Evolutionary conservation across 2,888 invertebrate species (phyloP), one percentile per base, ranked within the genome.

Genomic region (Apodemia hepburni): DNA sequence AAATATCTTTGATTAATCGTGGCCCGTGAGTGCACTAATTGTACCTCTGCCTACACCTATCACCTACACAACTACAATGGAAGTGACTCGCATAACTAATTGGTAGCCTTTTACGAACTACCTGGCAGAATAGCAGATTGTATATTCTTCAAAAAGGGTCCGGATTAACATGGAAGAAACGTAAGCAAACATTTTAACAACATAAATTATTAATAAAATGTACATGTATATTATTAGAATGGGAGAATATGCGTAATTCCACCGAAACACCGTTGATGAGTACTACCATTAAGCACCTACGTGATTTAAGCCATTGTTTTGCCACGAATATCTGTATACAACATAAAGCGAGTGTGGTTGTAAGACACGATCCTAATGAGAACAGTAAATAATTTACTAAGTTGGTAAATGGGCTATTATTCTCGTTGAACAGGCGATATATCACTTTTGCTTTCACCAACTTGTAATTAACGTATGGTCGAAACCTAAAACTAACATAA

Each of bases 361-460:
- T 54, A 54, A 54, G 54, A 54, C 27, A 27, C 15, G 54, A 15
- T 54, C 54, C 54, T 54, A 54, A 54, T 54, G 54, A 54, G 54
- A 54, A 54, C 54, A 58, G 29, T 62, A 58, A 62, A 62, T 58
- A 58, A 62, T 62, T 35, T 62, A 62, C 62, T 62, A 62, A 62
- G 62, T 71, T 72, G 75, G 66, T 63, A 75, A 81, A 79, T 80
- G 75, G 76, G 70, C 81, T 80, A 85, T 87, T 86, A 87, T 82
- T 85, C 78, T 78, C 75, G 76, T 77, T 79, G 81, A 81, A 76
- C 79, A 74, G 77, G 77, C 75, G 79, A 84, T 86, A 82, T 82
- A 84, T 87, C 86, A 85, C 79, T 75, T 69, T 69, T 73, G 81
- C 80, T 80, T 82, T 82, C 79, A 78, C 65, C 77, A 71, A 69